Base-by-base conservation (phyloP, 2,888 invertebrate genomes). In the Drosophila diplacantha region DNA sequence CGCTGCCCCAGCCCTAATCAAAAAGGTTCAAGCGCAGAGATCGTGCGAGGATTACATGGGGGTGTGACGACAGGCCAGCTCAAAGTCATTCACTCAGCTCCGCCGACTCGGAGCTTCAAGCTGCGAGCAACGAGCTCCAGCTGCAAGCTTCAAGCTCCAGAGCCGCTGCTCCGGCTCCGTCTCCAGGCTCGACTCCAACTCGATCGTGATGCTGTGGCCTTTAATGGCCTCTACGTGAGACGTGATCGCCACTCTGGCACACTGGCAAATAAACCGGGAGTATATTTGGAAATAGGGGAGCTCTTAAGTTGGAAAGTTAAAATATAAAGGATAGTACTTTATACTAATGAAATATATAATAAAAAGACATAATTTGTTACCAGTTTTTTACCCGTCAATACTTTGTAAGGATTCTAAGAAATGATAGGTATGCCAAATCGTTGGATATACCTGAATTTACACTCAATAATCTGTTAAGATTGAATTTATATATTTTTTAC, bases 181-280 rank as follows among this genome's bases (percentile, higher is more conserved):
- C 44, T 44, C 49, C 34, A 5, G 47, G 44, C 44, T 3, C 32
- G 16, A 29, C 49, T 31, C 32, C 61, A 44, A 58, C 65, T 54
- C 72, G 82, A 78, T 78, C 78, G 78, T 78, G 82, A 75, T 73
- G 76, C 81, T 58, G 74, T 44, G 73, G 67, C 71, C 74, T 82
- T 84, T 86, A 85, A 86, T 86, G 84, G 83, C 79, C 73, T 70
- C 77, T 83, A 85, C 85, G 85, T 85, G 86, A 85, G 70, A 61
- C 63, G 58, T 54, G 56, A 53, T 46, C 55, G 41, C 46, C 37
- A 35, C 31, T 38, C 26, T 26, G 46, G 32, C 22, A 51, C 46
- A 58, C 58, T 58, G 38, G 18, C 22, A 38, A 38, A 12, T 16
- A 38, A 52, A 5, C 16, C 3, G 9, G 11, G n/a, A n/a, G 35